These are phyloP conservation scores for Origma solitaria DNA, from an alignment of 2,113 vertebrate genomes.

Conservation along the genomic window DNA sequence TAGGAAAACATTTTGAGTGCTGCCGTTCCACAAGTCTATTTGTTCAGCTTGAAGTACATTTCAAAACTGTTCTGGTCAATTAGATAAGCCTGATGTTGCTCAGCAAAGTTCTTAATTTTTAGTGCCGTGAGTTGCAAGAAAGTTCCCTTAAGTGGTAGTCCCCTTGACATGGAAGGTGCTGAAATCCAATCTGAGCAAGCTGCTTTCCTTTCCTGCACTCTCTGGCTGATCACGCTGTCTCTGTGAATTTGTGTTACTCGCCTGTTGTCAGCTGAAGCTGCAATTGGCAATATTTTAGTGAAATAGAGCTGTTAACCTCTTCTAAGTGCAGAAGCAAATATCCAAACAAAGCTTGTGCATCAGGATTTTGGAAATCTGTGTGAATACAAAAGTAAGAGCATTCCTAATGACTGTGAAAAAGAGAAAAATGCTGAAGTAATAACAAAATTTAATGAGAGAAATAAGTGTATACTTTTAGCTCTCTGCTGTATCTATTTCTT, in stretches of 20 bases:
- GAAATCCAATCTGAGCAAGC: not conserved
- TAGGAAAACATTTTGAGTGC: not conserved
- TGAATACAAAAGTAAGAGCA: not conserved
- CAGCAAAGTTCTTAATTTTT: not conserved
- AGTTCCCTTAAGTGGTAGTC: not conserved
- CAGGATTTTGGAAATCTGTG: not conserved
- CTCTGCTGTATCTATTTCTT: not conserved
- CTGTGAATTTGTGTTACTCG: not conserved
- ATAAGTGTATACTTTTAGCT: not conserved
- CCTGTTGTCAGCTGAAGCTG: not conserved
- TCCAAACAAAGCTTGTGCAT: not conserved
- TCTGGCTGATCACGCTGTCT: not conserved
- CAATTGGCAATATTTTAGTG: not conserved
- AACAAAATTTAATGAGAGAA: not conserved
- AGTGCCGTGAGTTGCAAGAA: not conserved
- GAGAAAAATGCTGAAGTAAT: not conserved
- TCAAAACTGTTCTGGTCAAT: slow-evolving; percentile 4
- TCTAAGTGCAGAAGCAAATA: not conserved
- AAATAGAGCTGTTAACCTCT: not conserved
- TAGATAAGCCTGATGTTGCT: slow-evolving; percentile 5
- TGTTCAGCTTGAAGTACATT: slow-evolving; percentile 2
- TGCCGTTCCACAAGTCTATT: not conserved
- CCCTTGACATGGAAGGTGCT: not conserved
- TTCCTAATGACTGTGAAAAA: not conserved
- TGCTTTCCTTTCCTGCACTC: not conserved